Evolutionary conservation across 2,113 vertebrate genomes (phyloP), one percentile per base, ranked within the genome.

Genomic region (Poecile atricapillus): DNA sequence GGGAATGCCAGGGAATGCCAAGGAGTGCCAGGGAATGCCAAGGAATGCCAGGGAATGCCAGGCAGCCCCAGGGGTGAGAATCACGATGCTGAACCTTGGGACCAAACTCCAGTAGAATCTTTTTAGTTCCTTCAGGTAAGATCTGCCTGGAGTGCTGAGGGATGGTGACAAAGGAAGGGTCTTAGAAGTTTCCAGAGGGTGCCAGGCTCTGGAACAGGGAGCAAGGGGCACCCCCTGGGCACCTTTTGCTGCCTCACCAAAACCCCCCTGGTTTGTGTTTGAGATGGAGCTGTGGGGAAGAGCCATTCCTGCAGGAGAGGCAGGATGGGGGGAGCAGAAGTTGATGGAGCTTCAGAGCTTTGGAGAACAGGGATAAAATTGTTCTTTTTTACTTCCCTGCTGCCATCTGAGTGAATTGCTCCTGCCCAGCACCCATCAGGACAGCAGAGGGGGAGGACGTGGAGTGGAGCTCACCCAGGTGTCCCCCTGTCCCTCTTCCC

Each of bases 361-460:
- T 59, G 68, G 47, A 80, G 50, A 67, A 49, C 21, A 23, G 22
- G 41, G 44, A 41, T 39, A 21, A 71, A 80, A 53, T 5, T 19
- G 22, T 41, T 39, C 28, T 41, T 37, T 37, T 21, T 25, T 59
- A 12, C 33, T 23, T 12, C 8, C 62, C 20, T 55, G 69, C 28
- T 22, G 3, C n/a, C 3, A 2, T 11, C 28, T 68, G 62, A 55
- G 58, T 17, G 13, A 71, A 14, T 13, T 33, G 13, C 58, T 53
- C 44, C 4, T 27, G 35, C 35, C 49, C 53, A 2, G 55, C 68
- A 16, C 46, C 62, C 31, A 1, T 23, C 25, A 28, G 47, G 17
- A 7, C 0, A 2, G 25, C 41, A 20, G 35, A 11, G 50, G 4
- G 56, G 53, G 52, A 39, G 44, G 35, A 15, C 4, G 0, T 16